Conservation (phyloP, 2,888 invertebrate species). For the Drosophila phalerata region DNA sequence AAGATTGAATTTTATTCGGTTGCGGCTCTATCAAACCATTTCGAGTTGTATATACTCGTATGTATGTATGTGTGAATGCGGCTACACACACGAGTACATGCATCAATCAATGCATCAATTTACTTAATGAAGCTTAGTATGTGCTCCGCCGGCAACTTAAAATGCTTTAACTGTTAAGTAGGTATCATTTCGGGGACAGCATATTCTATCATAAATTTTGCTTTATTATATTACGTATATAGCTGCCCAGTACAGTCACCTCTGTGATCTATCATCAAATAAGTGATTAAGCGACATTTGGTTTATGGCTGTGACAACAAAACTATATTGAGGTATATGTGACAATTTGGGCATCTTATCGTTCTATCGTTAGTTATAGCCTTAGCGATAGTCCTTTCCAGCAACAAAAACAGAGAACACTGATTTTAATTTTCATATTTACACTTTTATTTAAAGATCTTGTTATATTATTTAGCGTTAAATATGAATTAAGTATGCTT, state of each 20-base stretch:
- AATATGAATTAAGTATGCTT: too few relatives aligned
- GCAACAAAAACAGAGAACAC: not conserved
- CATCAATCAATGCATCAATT: slow-evolving; percentile 63
- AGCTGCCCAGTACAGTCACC: not conserved
- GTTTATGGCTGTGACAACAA: slow-evolving; percentile 37
- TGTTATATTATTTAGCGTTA: too few relatives aligned
- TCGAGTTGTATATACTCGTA: slow-evolving; percentile 19
- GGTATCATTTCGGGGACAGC: slow-evolving; percentile 52
- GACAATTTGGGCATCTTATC: not conserved
- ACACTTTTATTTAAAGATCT: too few relatives aligned
- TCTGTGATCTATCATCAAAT: not conserved
- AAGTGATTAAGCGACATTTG: slow-evolving; percentile 53
- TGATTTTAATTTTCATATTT: too few relatives aligned
- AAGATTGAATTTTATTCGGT: slow-evolving; percentile 77
- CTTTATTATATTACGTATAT: slow-evolving; percentile 25
- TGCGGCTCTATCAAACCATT: slow-evolving; percentile 69
- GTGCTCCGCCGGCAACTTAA: slow-evolving; percentile 40
- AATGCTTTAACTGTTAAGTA: slow-evolving; percentile 32
- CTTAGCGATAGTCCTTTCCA: not conserved
- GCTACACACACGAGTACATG: not conserved
- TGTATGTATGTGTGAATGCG: not conserved
- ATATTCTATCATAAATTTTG: slow-evolving; percentile 46
- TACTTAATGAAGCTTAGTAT: slow-evolving; percentile 67
- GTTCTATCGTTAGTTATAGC: too few relatives aligned
- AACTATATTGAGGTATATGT: slow-evolving; percentile 67